phyloP scores from a whole-genome alignment of 2,888 invertebrate species.

The Hypomecis atomaria region DNA sequence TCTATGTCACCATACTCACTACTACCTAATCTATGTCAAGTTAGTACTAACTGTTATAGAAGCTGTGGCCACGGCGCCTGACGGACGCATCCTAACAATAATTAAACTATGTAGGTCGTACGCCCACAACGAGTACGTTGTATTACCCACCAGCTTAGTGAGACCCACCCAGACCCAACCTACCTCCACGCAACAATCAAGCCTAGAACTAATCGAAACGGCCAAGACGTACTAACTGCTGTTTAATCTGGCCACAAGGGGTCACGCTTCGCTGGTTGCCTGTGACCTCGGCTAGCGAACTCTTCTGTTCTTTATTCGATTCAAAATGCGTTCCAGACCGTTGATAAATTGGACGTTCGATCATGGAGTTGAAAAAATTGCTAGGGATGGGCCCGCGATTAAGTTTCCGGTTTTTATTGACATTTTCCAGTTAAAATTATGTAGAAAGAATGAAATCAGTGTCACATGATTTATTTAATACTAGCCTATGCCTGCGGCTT shows the following conservation, averaged over 20 bases:
- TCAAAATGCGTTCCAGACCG: constrained; percentile 67
- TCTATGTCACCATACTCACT: neutral
- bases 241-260: constrained; percentile 38
- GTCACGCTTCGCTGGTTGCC: constrained; percentile 55
- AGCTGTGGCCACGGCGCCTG: constrained; percentile 66
- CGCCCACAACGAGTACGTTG: constrained; percentile 75
- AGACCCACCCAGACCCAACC: constrained; percentile 52
- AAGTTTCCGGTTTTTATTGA: neutral
- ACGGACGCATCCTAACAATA: constrained; percentile 77
- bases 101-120: constrained; percentile 81
- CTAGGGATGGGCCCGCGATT: constrained; percentile 19
- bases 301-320: constrained; percentile 76
- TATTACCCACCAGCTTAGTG: constrained; percentile 55
- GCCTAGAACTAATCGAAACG: constrained; percentile 38
- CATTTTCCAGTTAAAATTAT: too few relatives aligned
- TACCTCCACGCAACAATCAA: constrained; percentile 60
- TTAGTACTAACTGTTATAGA: neutral
- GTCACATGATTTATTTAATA: too few relatives aligned
- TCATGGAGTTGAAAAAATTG: constrained; percentile 40
- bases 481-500: too few relatives aligned
- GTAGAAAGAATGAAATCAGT: too few relatives aligned
- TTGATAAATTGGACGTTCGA: constrained; percentile 53
- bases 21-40: neutral
- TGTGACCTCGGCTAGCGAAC: constrained; percentile 64
- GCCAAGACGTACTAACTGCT: neutral